Base-by-base conservation (phyloP, 2,888 invertebrate genomes). In the Drosophila atripex region DNA sequence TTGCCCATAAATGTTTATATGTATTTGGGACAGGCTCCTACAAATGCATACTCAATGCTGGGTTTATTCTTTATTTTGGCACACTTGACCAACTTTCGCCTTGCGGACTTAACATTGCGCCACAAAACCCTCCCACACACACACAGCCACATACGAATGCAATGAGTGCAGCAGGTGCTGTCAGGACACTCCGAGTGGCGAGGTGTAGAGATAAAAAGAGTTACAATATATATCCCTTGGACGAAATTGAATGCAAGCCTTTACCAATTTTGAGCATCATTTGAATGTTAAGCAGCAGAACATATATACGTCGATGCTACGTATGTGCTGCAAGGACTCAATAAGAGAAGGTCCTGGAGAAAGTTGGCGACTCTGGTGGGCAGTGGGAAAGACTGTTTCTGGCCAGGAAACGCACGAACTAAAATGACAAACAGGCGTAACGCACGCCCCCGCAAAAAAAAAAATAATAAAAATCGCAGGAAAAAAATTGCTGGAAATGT, bases 111-210 rank as follows among this genome's bases (percentile, higher is more conserved):
- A 49, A 69, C 72, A 69, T 72, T 73, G 60, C 43, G 60, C 63
- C 56, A 28, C 28, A 28, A 28, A 28, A 9, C 28, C 28, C 28
- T 2, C 8, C 6, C 25, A 8, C 25, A 28, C 28, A 9, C 28
- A 28, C 39, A 55, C 47, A 30, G 51, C 47, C 50, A 56, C 21
- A 46, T 35, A 41, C 49, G 46, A 49, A 46, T 3, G 51, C 23
- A 63, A 35, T 23, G 76, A 76, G 75, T 85, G 83, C 83, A 84
- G 83, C 83, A 84, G 83, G 83, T 84, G 83, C 86, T 80, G 83
- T 32, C 66, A 57, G 21, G 21, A 18, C 43, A 3, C 12, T 16
- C 16, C 18, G 28, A 16, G 14, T 2, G 12, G 32, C 16, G 1
- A 28, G 28, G 28, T 28, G 7, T 28, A 28, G 28, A 28, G 8